These are phyloP conservation scores for Rotaria macrura DNA, from an alignment of 2,888 invertebrate genomes.

Conservation along the genomic window DNA sequence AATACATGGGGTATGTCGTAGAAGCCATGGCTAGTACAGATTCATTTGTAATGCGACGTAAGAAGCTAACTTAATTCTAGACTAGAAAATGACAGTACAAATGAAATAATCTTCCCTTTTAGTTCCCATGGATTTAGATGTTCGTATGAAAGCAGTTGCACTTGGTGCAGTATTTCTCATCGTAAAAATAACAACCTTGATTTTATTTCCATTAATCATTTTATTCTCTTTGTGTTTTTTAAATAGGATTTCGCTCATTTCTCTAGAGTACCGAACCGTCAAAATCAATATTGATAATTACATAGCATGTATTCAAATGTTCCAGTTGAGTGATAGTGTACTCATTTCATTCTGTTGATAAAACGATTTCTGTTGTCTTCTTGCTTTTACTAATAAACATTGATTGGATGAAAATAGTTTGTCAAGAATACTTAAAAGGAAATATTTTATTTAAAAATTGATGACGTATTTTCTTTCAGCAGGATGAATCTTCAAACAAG, in stretches of 20 bases:
- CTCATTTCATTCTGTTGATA: no score
- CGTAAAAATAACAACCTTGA: not conserved
- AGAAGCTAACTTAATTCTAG: not conserved
- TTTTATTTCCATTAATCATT: not conserved
- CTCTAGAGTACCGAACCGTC: not conserved
- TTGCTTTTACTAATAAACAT: no score
- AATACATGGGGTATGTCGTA: conserved; percentile 21
- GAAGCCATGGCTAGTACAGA: conserved; percentile 22
- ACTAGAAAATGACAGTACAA: not conserved
- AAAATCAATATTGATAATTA: no score
- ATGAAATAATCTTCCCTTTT: not conserved
- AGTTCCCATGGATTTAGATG: conserved; percentile 30
- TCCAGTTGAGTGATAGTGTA: no score
- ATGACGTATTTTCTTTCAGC: no score
- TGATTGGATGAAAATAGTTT: no score
- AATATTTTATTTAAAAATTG: no score
- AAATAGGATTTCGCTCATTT: not conserved
- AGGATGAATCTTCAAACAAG: no score
- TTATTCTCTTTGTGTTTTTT: not conserved
- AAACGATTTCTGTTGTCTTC: no score
- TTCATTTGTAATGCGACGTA: conserved; percentile 27
- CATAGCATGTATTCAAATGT: no score
- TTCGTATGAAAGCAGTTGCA: conserved; percentile 25
- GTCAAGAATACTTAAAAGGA: no score
- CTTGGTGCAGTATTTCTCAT: conserved; percentile 30